These are phyloP conservation scores for Xestobium rufovillosum DNA, from an alignment of 2,888 invertebrate genomes.

Conservation along the genomic window DNA sequence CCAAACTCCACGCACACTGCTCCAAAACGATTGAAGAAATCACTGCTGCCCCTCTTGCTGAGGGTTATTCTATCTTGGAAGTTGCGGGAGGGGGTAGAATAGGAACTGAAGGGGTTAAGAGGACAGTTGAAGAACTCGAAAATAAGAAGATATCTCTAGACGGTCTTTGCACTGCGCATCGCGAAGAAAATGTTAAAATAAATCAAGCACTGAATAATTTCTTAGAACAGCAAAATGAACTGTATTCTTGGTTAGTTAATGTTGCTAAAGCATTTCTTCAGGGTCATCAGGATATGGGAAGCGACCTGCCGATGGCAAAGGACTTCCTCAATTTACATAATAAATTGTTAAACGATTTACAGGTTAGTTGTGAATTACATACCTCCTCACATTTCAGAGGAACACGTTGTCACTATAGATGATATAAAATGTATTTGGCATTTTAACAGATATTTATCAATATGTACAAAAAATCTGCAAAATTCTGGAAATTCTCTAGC, in stretches of 20 bases:
- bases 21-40: conserved; percentile 58
- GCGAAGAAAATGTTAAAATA: conserved; percentile 61
- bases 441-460: too few relatives aligned
- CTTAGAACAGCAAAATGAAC: conserved; percentile 58
- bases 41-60: conserved; percentile 57
- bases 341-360: conserved; percentile 63
- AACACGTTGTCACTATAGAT: too few relatives aligned
- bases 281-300: conserved; percentile 69
- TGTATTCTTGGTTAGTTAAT: conserved; percentile 66
- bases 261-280: conserved; percentile 66
- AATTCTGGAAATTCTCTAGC: too few relatives aligned
- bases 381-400: too few relatives aligned
- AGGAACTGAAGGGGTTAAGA: conserved; percentile 59
- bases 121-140: conserved; percentile 64
- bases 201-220: conserved; percentile 61
- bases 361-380: too few relatives aligned
- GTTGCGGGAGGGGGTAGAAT: conserved; percentile 55
- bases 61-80: conserved; percentile 67
- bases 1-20: conserved; percentile 59
- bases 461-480: too few relatives aligned
- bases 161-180: conserved; percentile 57
- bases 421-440: too few relatives aligned
- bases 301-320: conserved; percentile 54
- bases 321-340: conserved; percentile 69
- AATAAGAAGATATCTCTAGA: conserved; percentile 60